Conservation (phyloP, 2,797 vertebrate genomes). For the Labroides dimidiatus region DNA sequence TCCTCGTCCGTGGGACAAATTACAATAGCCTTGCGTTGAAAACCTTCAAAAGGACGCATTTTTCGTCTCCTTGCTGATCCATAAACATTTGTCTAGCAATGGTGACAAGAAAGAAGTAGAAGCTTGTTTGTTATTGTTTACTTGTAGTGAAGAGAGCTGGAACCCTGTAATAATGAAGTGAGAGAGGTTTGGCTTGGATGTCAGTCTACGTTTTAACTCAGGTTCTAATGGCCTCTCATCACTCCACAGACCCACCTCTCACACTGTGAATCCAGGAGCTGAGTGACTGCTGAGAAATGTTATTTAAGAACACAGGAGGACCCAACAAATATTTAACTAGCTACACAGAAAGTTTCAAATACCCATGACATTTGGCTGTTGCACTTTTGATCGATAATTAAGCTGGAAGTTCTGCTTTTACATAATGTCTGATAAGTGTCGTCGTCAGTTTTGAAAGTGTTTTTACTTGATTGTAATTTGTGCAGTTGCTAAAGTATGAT, state of each 20-base stretch:
- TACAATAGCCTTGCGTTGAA: conserved; percentile 96
- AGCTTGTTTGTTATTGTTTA: conserved; percentile 86
- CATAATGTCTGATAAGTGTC: not conserved
- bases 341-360: not conserved
- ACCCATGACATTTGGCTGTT: too few species aligned
- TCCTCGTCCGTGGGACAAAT: conserved; percentile 97
- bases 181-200: conserved; percentile 84
- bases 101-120: conserved; percentile 89
- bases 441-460: not conserved
- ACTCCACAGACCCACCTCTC: conserved; percentile 81
- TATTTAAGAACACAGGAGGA: conserved; percentile 51
- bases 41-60: conserved; percentile 98
- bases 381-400: too few species aligned
- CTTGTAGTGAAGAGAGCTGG: conserved; percentile 86
- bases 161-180: conserved; percentile 88
- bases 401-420: not conserved
- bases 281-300: conserved; percentile 19
- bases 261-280: not conserved
- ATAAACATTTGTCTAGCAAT: conserved; percentile 96
- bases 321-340: conserved; percentile 37
- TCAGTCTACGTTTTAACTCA: conserved; percentile 84
- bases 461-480: not conserved
- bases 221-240: conserved; percentile 81
- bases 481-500: not conserved
- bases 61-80: conserved; percentile 97